Evolutionary conservation across 2,797 vertebrate genomes (phyloP).

Genomic region (Cercopithecus mitis): DNA sequence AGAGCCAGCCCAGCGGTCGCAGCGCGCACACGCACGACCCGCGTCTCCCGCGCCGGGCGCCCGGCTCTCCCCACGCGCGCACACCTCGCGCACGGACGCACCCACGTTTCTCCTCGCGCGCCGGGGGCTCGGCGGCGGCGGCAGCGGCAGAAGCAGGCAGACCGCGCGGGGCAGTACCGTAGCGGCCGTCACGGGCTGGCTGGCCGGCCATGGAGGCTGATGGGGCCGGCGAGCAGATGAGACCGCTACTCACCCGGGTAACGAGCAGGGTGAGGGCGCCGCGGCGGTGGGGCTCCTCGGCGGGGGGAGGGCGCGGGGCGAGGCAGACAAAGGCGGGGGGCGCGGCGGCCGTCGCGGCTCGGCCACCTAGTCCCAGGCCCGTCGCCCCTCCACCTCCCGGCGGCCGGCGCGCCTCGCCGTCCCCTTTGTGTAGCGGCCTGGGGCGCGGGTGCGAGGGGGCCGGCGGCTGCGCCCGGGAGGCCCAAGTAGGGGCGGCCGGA

Average conservation of each 20-base stretch:
- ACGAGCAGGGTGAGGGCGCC: conserved; percentile 63
- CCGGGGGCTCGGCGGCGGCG: not conserved
- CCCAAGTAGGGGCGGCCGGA: conserved; percentile 20
- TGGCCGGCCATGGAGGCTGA: conserved; percentile 85
- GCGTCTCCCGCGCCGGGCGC: not conserved
- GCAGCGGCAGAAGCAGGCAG: conserved; percentile 77
- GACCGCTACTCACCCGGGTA: conserved; percentile 87
- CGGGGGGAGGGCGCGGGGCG: not conserved
- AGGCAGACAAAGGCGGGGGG: conserved; percentile 55
- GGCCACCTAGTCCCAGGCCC: not conserved
- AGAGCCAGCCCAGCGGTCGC: not conserved
- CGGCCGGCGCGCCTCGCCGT: not conserved
- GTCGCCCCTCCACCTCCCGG: not conserved
- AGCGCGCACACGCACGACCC: not conserved
- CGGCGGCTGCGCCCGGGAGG: not conserved
- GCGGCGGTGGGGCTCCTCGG: conserved; percentile 35
- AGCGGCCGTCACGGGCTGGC: conserved; percentile 67
- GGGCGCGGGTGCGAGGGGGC: conserved; percentile 35
- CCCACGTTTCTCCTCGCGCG: conserved; percentile 19
- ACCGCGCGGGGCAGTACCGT: conserved; percentile 78
- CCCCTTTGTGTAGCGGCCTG: conserved; percentile 53
- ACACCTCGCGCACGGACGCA: not conserved
- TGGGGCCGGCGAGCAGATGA: conserved; percentile 85
- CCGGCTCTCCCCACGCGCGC: not conserved
- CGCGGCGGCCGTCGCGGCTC: not conserved